Evolutionary conservation across 2,888 invertebrate genomes (phyloP).

Genomic region (Salpingus planirostris): DNA sequence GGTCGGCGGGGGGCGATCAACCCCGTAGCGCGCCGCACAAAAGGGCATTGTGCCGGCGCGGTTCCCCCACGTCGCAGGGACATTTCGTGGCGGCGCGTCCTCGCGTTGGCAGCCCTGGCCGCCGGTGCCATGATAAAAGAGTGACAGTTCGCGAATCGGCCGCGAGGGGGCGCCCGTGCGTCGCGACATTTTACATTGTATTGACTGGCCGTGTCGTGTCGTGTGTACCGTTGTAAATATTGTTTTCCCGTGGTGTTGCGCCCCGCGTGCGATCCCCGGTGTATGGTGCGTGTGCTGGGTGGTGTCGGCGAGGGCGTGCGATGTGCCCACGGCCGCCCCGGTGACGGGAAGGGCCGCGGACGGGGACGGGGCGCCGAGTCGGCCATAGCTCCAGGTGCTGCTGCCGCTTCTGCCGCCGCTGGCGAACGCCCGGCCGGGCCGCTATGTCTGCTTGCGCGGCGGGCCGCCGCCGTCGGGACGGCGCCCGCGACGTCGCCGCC

Average conservation of each 20-base stretch:
- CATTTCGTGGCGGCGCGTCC: too few species aligned
- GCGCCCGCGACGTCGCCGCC: conserved; percentile 42
- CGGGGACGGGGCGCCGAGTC: conserved; percentile 40
- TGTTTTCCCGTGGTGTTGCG: conserved; percentile 43
- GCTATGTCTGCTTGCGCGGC: conserved; percentile 29
- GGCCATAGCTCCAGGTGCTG: conserved; percentile 46
- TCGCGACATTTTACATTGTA: conserved; percentile 64
- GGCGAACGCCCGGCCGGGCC: not conserved
- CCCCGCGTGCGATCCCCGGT: conserved; percentile 39
- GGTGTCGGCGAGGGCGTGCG: conserved; percentile 28
- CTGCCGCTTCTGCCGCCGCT: conserved; percentile 8
- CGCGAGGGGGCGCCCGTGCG: conserved; percentile 47
- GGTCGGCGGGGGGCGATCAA: too few species aligned
- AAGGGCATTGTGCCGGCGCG: not conserved
- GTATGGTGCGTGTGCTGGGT: conserved; percentile 31
- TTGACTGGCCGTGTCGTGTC: conserved; percentile 55
- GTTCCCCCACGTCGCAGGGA: not conserved
- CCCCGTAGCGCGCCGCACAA: not conserved
- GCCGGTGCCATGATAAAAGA: too few species aligned
- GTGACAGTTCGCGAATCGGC: conserved; percentile 4
- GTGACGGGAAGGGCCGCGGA: conserved; percentile 55
- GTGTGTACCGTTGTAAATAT: conserved; percentile 59
- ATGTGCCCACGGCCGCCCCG: conserved; percentile 28
- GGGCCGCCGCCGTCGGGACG: conserved; percentile 30
- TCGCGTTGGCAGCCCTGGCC: too few species aligned